Evolutionary conservation across 1,140 invertebrate species (phyloP), one percentile per base, ranked within the genome.

Genomic region (Atta cephalotes): DNA sequence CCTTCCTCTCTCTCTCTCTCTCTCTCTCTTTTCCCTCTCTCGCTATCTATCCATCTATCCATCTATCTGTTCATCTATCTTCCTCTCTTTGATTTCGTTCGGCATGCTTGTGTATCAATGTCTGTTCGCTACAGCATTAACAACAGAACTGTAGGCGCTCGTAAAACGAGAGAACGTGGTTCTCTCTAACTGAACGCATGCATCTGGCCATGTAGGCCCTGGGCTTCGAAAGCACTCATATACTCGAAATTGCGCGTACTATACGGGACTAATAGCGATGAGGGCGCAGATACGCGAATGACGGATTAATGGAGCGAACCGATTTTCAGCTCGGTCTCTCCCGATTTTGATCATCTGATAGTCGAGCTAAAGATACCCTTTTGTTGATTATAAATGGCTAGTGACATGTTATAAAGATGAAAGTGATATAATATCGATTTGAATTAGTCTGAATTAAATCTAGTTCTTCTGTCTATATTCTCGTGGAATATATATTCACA

Each of bases 61-160:
- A 31, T 25, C 3, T 53, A 14, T 63, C 72, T 60, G 4, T 45
- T 56, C 66, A 39, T 49, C 12, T 49, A 45, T 62, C 35, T 78
- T 39, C 21, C 18, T 60, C 53, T 72, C 66, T 72, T 35, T 49
- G 71, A 74, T 82, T 74, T 56, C n/a, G 63, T 56, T 49, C 53
- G 35, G 25, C 12, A 6, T 28, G 31, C 28, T 53, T 70, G 53
- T 86, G 84, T 68, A 86, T 80, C 76, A 79, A 85, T 28, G 65
- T 82, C 56, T 66, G 56, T 63, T 72, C 65, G 25, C 14, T 31
- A 28, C 45, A 82, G 78, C 78, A 58, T 82, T 86, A 86, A 82
- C 66, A 82, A 65, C 85, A 39, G 58, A 80, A 68, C 21, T 51
- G 60, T 66, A 68, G 65, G 28, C 65, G 74, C 39, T 45, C 78